These are phyloP conservation scores for Agriopis leucophaearia DNA, from an alignment of 2,888 invertebrate species.

Conservation along the genomic window DNA sequence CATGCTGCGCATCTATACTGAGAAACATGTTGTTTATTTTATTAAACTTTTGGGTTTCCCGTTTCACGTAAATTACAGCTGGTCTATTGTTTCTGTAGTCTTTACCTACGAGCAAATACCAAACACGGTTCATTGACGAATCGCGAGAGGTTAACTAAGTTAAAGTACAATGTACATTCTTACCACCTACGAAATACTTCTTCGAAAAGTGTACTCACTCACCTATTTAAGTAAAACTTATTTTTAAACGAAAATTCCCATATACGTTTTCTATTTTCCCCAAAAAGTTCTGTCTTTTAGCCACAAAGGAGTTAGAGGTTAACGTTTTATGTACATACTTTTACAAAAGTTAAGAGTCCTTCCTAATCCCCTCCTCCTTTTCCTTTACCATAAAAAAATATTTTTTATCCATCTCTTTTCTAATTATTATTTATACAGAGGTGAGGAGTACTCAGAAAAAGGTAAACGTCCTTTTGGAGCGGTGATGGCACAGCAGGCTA, in stretches of 20 bases:
- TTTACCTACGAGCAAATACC: slow-evolving; percentile 7
- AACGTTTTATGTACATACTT: slow-evolving; percentile 12
- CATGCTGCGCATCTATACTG: slow-evolving; percentile 14
- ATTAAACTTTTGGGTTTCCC: slow-evolving; percentile 31
- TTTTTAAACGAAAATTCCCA: neutral
- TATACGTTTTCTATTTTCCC: neutral
- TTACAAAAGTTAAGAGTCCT: slow-evolving; percentile 8
- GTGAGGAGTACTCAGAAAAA: slow-evolving; percentile 50
- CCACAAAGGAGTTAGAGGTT: slow-evolving; percentile 1
- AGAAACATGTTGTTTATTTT: slow-evolving; percentile 33
- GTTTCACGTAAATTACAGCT: slow-evolving; percentile 13
- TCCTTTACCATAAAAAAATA: slow-evolving; percentile 32
- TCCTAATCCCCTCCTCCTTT: no score
- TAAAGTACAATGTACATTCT: slow-evolving; percentile 10
- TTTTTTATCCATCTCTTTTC: slow-evolving; percentile 38
- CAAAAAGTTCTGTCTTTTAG: neutral
- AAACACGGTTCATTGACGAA: slow-evolving; percentile 28
- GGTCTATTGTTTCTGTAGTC: slow-evolving; percentile 21
- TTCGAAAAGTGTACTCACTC: neutral
- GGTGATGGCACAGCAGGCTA: slow-evolving; percentile 12
- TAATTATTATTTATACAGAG: slow-evolving; percentile 47
- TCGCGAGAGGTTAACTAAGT: slow-evolving; percentile 12
- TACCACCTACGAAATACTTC: slow-evolving; percentile 1
- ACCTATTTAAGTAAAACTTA: neutral
- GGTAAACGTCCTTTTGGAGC: slow-evolving; percentile 54